Evolutionary conservation across 2,888 invertebrate genomes (phyloP), one percentile per base, ranked within the genome.

Genomic region (Amblyjoppa proteus): DNA sequence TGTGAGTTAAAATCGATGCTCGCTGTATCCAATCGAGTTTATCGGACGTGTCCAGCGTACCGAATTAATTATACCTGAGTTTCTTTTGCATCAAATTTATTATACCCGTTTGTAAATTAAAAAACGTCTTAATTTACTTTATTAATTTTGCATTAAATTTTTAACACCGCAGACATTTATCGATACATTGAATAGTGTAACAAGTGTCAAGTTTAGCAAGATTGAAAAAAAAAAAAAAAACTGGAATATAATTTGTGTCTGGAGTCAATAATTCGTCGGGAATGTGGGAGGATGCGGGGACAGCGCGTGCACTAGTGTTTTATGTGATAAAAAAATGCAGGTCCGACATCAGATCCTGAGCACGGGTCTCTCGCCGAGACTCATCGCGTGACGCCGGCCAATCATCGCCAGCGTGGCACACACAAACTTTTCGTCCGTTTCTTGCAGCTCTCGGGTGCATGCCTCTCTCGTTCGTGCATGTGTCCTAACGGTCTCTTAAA

Each of bases 321-420:
- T 78, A 78, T 78, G 69, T 41, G 68, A 74, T 73, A 77, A 64
- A 77, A 84, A 77, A 77, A 85, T 87, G 84, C 69, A 76, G 76
- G 31, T 34, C 69, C 80, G 61, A 74, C 73, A 83, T 68, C 71
- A 41, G 53, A 68, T 25, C 58, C 58, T 58, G 61, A 77, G 71
- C 38, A 71, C 66, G 85, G 34, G 56, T 70, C 53, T 45, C 51
- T 70, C 74, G 71, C 78, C 70, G 70, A 41, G 38, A 53, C 68
- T 70, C 84, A 87, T 92, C 90, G 92, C 92, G 92, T 92, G 92
- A 92, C 89, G 88, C 80, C 88, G 88, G 87, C 90, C 91, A 92
- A 92, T 92, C 92, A 92, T 92, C 89, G 87, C 83, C 85, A 81
- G 61, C 85, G 88, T 79, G 66, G 79, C 70, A 28, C 66, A 25